These are phyloP conservation scores for Rhyacophila brunnea DNA, from an alignment of 1,140 invertebrate genomes.

Conservation along the genomic window DNA sequence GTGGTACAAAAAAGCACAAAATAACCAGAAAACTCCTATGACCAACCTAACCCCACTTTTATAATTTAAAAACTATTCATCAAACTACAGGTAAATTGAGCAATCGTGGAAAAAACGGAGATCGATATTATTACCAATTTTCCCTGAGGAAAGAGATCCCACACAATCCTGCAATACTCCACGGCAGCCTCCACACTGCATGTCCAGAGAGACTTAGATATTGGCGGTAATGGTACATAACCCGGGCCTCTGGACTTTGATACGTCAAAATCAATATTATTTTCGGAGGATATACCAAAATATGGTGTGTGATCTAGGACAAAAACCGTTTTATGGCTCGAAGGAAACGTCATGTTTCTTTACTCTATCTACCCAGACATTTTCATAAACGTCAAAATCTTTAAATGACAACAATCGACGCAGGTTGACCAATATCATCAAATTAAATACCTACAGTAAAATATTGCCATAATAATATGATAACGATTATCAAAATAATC, in stretches of 20 bases:
- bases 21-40: too few relatives aligned
- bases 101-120: too few relatives aligned
- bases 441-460: too few relatives aligned
- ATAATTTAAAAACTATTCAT: not conserved
- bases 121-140: constrained; percentile 78
- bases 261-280: constrained; percentile 86
- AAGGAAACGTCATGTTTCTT: constrained; percentile 45
- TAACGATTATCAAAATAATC: too few relatives aligned
- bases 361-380: not conserved
- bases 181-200: constrained; percentile 90
- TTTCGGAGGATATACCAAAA: constrained; percentile 84
- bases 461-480: too few relatives aligned
- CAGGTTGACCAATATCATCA: too few relatives aligned
- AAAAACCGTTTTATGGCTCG: constrained; percentile 92
- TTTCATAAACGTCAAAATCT: too few relatives aligned
- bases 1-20: too few relatives aligned
- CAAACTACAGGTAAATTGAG: too few relatives aligned
- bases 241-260: constrained; percentile 66
- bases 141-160: constrained; percentile 89
- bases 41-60: too few relatives aligned
- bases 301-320: constrained; percentile 90
- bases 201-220: constrained; percentile 92
- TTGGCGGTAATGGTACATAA: constrained; percentile 63
- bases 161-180: constrained; percentile 94
- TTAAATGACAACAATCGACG: too few relatives aligned